phyloP scores from a whole-genome alignment of 2,113 vertebrate species.

The Micronycteris hirsuta region DNA sequence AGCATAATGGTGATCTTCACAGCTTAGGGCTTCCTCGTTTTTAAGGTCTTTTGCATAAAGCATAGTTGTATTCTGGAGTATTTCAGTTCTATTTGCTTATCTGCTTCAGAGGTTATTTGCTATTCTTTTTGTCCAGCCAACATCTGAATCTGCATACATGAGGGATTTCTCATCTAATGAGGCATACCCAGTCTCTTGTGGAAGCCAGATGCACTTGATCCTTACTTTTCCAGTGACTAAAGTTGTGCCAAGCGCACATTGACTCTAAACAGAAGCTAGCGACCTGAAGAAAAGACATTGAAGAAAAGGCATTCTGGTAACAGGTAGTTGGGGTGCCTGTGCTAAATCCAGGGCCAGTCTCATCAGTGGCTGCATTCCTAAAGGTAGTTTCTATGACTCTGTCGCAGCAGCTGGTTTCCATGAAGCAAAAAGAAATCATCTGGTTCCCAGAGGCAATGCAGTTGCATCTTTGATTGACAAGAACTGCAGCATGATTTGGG shows the following conservation, averaged over 20 bases:
- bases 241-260: background rate
- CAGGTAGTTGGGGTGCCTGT: fast-evolving
- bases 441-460: background rate
- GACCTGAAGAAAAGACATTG: background rate
- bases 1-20: background rate
- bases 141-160: background rate
- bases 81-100: background rate
- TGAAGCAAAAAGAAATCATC: background rate
- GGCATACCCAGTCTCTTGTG: background rate
- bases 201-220: background rate
- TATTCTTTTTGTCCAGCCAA: background rate
- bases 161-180: background rate
- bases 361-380: background rate
- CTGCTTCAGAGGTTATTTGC: background rate
- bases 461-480: background rate
- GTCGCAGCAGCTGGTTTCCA: background rate
- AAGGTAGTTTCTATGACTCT: background rate
- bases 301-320: background rate
- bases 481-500: background rate
- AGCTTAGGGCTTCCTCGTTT: background rate
- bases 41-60: background rate
- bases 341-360: background rate
- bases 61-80: background rate
- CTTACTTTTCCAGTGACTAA: background rate
- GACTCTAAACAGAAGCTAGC: background rate